Evolutionary conservation across 2,888 invertebrate species (phyloP).

Genomic region (Arge pagana): DNA sequence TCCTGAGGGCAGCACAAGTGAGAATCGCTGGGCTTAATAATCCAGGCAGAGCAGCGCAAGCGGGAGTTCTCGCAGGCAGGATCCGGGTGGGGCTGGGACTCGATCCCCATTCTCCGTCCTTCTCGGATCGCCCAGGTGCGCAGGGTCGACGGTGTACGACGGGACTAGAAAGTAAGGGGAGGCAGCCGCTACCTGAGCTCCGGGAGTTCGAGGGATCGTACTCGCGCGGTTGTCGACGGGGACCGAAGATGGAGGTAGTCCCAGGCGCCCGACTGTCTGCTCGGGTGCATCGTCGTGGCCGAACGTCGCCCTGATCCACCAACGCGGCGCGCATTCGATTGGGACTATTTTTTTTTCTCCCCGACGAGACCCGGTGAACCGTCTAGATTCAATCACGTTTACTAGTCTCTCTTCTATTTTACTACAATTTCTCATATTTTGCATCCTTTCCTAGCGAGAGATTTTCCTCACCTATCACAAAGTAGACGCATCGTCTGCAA

Average conservation of each 20-base stretch:
- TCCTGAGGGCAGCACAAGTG: constrained; percentile 26
- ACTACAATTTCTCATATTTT: no score
- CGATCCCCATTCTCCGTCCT: constrained; percentile 32
- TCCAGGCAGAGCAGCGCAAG: constrained; percentile 35
- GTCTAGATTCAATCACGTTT: no score
- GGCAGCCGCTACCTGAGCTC: constrained; percentile 38
- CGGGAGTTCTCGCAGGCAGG: constrained; percentile 26
- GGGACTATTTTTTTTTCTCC: constrained; percentile 2
- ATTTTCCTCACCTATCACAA: no score
- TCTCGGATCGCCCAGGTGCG: constrained; percentile 45
- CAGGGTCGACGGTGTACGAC: constrained; percentile 18
- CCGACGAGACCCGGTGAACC: no score
- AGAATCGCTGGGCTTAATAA: constrained; percentile 37
- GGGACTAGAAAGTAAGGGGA: constrained; percentile 14
- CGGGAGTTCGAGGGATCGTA: constrained; percentile 8
- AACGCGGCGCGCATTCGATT: constrained; percentile 9
- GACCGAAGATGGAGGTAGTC: constrained; percentile 28
- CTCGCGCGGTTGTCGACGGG: constrained; percentile 31
- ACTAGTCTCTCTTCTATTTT: no score
- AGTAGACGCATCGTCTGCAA: no score
- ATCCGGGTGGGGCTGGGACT: constrained; percentile 39
- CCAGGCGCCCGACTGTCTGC: constrained; percentile 51
- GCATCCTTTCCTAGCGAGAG: no score
- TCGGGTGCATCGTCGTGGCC: constrained; percentile 20
- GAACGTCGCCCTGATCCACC: constrained; percentile 9